phyloP scores from a whole-genome alignment of 2,888 invertebrate genomes.

The Ophraella communa region DNA sequence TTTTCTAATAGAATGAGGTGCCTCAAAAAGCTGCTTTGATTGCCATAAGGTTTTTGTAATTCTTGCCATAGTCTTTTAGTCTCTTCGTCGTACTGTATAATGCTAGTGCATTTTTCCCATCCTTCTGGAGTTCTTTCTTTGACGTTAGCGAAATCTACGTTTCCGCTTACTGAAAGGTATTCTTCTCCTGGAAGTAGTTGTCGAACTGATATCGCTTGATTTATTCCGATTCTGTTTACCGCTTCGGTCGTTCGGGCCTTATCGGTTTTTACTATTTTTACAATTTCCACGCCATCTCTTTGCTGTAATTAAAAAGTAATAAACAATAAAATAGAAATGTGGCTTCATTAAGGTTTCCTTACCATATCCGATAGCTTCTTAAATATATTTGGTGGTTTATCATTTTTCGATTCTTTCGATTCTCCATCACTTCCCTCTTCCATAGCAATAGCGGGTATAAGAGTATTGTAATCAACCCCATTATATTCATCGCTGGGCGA shows the following conservation, averaged over 20 bases:
- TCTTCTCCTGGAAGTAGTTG: conserved; percentile 85
- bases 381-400: conserved; percentile 28
- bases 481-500: conserved; percentile 55
- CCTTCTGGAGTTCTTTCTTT: conserved; percentile 81
- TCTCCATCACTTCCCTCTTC: conserved; percentile 51
- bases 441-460: conserved; percentile 57
- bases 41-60: conserved; percentile 84
- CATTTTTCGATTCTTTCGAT: conserved; percentile 48
- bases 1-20: conserved; percentile 83
- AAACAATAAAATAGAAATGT: neutral
- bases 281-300: conserved; percentile 39
- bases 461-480: conserved; percentile 56
- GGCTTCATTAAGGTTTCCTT: conserved; percentile 15
- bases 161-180: conserved; percentile 78
- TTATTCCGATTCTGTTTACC: conserved; percentile 73
- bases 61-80: conserved; percentile 81
- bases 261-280: conserved; percentile 43
- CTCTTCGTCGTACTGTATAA: conserved; percentile 83
- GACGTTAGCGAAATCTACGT: conserved; percentile 75
- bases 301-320: conserved; percentile 28
- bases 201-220: conserved; percentile 82
- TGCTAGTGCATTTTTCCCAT: conserved; percentile 81
- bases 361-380: conserved; percentile 40
- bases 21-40: conserved; percentile 83
- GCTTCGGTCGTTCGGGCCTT: conserved; percentile 61